These are phyloP conservation scores for Macropis europaea DNA, from an alignment of 2,888 invertebrate species.

Conservation along the genomic window DNA sequence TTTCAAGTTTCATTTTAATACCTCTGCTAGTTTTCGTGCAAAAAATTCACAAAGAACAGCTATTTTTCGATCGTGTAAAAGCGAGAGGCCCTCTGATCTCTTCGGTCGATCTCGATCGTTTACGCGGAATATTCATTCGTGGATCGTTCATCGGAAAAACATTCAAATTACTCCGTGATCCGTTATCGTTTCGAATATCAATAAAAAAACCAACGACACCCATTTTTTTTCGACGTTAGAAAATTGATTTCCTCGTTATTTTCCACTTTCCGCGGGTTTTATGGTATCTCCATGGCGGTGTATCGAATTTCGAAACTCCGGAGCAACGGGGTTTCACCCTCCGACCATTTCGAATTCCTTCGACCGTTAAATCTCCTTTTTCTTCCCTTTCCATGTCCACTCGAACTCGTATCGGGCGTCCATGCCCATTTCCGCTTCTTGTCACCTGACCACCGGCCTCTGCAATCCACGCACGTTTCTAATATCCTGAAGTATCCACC, in stretches of 20 bases:
- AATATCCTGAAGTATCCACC: slow-evolving; percentile 66
- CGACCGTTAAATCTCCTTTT: slow-evolving; percentile 41
- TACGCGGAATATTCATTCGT: no score
- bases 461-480: slow-evolving; percentile 74
- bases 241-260: not conserved
- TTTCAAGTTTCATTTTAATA: no score
- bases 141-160: no score
- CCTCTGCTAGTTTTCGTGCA: no score
- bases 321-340: slow-evolving; percentile 6
- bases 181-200: no score
- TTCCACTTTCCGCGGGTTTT: not conserved
- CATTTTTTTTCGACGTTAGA: not conserved
- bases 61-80: no score
- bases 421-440: slow-evolving; percentile 58
- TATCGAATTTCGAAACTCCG: slow-evolving; percentile 30
- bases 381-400: not conserved
- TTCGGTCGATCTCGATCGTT: no score
- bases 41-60: no score
- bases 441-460: slow-evolving; percentile 45
- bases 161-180: no score
- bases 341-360: slow-evolving; percentile 2
- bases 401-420: slow-evolving; percentile 33
- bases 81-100: no score
- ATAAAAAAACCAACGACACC: no score
- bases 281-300: not conserved